Evolutionary conservation across 2,113 vertebrate genomes (phyloP).

Genomic region (Oryzias javanicus): DNA sequence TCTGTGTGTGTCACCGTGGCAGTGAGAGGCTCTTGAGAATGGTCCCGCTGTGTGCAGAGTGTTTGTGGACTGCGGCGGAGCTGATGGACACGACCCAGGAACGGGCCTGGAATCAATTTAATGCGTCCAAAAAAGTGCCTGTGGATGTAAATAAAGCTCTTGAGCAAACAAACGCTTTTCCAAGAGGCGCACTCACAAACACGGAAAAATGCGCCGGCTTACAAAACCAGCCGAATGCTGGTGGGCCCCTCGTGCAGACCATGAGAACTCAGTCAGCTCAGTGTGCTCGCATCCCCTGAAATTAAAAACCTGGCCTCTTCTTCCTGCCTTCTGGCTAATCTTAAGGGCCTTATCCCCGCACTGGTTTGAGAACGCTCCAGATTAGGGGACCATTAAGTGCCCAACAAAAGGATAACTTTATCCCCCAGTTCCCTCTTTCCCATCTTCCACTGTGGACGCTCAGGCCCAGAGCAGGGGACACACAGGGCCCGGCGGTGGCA

Average conservation of each 20-base stretch:
- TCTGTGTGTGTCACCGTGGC: slow-evolving; percentile 52
- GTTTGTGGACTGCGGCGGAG: slow-evolving; percentile 69
- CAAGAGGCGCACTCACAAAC: slow-evolving; percentile 60
- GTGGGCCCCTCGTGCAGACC: slow-evolving; percentile 28
- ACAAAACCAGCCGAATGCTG: slow-evolving; percentile 44
- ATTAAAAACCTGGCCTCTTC: slow-evolving; percentile 59
- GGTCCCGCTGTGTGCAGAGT: slow-evolving; percentile 64
- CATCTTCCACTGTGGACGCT: slow-evolving; percentile 29
- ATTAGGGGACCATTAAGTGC: slow-evolving; percentile 46
- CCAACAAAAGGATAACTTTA: slow-evolving; percentile 52
- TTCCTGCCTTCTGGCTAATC: slow-evolving; percentile 59
- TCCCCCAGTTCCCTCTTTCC: slow-evolving; percentile 21
- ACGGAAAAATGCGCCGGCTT: slow-evolving; percentile 53
- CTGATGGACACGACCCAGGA: slow-evolving; percentile 77
- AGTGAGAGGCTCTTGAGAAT: slow-evolving; percentile 54
- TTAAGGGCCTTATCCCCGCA: slow-evolving; percentile 57
- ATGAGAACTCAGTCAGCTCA: slow-evolving; percentile 49
- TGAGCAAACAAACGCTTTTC: slow-evolving; percentile 75
- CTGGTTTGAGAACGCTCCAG: slow-evolving; percentile 52
- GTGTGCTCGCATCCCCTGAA: slow-evolving; percentile 48
- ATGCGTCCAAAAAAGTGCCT: slow-evolving; percentile 71
- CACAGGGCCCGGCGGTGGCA: slow-evolving; percentile 19
- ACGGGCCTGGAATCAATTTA: slow-evolving; percentile 80
- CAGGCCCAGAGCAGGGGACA: slow-evolving; percentile 21
- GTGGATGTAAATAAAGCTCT: slow-evolving; percentile 78